Evolutionary conservation across 2,888 invertebrate species (phyloP), one percentile per base, ranked within the genome.

Genomic region (Drosophila mulleri): DNA sequence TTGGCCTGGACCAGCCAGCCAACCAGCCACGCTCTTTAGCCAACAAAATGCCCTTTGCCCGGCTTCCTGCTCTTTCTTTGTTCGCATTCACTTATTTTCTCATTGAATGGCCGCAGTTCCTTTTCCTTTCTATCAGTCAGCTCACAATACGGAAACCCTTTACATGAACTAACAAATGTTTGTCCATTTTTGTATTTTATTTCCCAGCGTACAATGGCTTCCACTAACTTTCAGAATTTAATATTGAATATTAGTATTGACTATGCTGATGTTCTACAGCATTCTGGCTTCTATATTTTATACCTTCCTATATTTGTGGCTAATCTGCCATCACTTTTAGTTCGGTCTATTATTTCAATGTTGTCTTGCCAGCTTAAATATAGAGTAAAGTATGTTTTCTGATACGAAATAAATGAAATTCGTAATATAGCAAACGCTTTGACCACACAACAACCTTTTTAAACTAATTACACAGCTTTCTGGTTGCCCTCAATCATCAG

Each of bases 91-190:
- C 66, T 58, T 71, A 80, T 80, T 67, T 80, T 70, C 76, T 26
- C 58, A 64, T 75, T 75, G 58, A 75, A 58, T 64, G 58, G 41
- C 35, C 71, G 71, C 71, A 67, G 64, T 75, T 77, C 76, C 76
- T 57, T 50, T 64, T 58, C 45, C 66, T 41, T 44, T 56, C 45
- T 53, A 72, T 50, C 45, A 50, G 44, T 56, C 41, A 35, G 35
- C 20, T 26, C 57, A 45, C 57, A 62, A 42, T 11, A 42, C 41
- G 53, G 54, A 61, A 72, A 26, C n/a, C 23, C 44, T 45, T 54
- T 39, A 29, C 41, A 39, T 11, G 20, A 35, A 12, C 56, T 32
- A 54, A 53, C 44, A 52, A 60, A 48, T 61, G 26, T 41, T 42
- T 41, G 14, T 58, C 35, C 41, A 59, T 47, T 42, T 37, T 9